Evolutionary conservation across 1,140 invertebrate species (phyloP).

Genomic region (Caenorhabditis inopinata): DNA sequence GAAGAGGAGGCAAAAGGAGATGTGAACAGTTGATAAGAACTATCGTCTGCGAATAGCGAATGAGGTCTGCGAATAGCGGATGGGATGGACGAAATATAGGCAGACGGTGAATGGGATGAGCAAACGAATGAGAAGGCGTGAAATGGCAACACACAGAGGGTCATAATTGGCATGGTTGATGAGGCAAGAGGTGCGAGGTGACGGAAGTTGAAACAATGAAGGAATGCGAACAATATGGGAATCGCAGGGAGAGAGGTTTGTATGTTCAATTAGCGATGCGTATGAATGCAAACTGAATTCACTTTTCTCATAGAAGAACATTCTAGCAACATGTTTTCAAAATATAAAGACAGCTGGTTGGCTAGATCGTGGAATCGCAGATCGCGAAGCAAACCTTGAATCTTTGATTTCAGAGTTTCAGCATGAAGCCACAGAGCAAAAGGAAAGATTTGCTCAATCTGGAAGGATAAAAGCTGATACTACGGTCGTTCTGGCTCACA

Average conservation of each 20-base stretch:
- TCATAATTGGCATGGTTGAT: slow-evolving; percentile 25
- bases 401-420: too few relatives aligned
- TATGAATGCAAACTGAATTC: background rate
- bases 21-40: slow-evolving; percentile 6
- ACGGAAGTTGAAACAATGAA: background rate
- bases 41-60: background rate
- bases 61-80: background rate
- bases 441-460: too few relatives aligned
- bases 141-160: slow-evolving; percentile 14
- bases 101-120: background rate
- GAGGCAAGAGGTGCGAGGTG: background rate
- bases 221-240: background rate
- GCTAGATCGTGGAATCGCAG: too few relatives aligned
- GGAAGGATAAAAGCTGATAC: too few relatives aligned
- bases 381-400: too few relatives aligned
- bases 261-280: background rate
- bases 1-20: background rate
- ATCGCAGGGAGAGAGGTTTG: too few relatives aligned
- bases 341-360: too few relatives aligned
- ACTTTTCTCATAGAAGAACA: too few relatives aligned
- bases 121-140: background rate
- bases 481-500: too few relatives aligned
- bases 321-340: too few relatives aligned
- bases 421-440: too few relatives aligned
- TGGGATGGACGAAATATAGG: background rate